A percentile compares a stretch with the other conserved stretches of the same genome.
These are phyloP conservation scores for Tenthredo livida DNA, from an alignment of 2,888 invertebrate species.

Conservation along the genomic window DNA sequence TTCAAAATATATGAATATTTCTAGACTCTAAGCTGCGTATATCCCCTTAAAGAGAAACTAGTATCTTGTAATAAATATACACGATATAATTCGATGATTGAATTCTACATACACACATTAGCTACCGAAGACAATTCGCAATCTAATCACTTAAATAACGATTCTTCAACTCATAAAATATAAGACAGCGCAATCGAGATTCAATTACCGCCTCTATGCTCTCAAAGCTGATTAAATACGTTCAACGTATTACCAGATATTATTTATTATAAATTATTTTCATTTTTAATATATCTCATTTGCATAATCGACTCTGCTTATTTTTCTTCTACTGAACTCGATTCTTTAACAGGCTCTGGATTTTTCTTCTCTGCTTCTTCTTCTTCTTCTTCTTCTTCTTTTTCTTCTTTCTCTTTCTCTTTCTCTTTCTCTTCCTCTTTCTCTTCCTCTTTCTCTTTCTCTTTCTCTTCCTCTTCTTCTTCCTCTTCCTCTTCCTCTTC, in stretches of 20 bases:
- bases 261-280: neutral
- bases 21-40: no score
- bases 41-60: neutral
- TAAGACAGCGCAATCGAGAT: neutral
- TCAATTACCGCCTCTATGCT: neutral
- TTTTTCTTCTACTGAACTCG: neutral
- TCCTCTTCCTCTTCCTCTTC: constrained; percentile 68
- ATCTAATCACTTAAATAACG: neutral
- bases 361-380: constrained; percentile 64
- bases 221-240: neutral
- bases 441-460: neutral
- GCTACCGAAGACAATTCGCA: neutral
- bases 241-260: neutral
- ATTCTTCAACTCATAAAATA: neutral
- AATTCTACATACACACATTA: neutral
- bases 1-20: no score
- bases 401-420: no score
- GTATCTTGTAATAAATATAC: neutral
- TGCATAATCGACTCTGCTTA: neutral
- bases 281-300: neutral
- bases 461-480: neutral
- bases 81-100: neutral
- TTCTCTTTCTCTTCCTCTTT: no score
- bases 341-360: neutral
- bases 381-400: constrained; percentile 57